Evolutionary conservation across 1,140 invertebrate genomes (phyloP).

Genomic region (Episyrphus balteatus): DNA sequence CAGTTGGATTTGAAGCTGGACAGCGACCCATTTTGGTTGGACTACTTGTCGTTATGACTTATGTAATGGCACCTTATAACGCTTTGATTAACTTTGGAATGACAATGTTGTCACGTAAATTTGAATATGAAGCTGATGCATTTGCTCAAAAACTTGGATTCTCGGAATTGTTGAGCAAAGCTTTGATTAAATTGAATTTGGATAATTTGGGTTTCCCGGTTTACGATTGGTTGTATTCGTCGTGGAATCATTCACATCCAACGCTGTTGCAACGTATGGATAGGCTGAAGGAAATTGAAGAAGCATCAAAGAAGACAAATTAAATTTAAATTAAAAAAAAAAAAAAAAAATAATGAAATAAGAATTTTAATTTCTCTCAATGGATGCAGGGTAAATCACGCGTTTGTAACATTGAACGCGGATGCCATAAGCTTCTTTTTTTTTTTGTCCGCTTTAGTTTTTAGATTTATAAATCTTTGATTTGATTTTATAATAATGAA

Average conservation of each 20-base stretch:
- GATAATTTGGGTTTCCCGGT: slow-evolving; percentile 93
- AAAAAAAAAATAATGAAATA: no score
- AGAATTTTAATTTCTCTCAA: no score
- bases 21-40: slow-evolving; percentile 83
- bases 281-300: slow-evolving; percentile 21
- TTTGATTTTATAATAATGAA: no score
- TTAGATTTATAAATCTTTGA: no score
- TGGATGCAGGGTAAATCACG: no score
- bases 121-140: slow-evolving; percentile 95
- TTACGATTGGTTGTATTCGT: slow-evolving; percentile 79
- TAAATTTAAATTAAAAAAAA: no score
- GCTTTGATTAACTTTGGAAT: slow-evolving; percentile 62
- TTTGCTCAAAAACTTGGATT: slow-evolving; percentile 77
- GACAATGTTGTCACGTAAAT: slow-evolving; percentile 58
- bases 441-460: no score
- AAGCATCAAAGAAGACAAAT: not conserved
- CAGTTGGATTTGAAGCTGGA: slow-evolving; percentile 74
- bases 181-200: slow-evolving; percentile 84
- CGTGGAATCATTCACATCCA: slow-evolving; percentile 94
- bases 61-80: slow-evolving; percentile 88
- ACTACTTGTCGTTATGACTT: slow-evolving; percentile 80
- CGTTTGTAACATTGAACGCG: no score
- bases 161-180: slow-evolving; percentile 55
- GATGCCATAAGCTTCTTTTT: no score
- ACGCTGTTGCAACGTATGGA: slow-evolving; percentile 84